Conservation (phyloP, 1,140 invertebrate genomes). For the Drosophila nasuta region DNA sequence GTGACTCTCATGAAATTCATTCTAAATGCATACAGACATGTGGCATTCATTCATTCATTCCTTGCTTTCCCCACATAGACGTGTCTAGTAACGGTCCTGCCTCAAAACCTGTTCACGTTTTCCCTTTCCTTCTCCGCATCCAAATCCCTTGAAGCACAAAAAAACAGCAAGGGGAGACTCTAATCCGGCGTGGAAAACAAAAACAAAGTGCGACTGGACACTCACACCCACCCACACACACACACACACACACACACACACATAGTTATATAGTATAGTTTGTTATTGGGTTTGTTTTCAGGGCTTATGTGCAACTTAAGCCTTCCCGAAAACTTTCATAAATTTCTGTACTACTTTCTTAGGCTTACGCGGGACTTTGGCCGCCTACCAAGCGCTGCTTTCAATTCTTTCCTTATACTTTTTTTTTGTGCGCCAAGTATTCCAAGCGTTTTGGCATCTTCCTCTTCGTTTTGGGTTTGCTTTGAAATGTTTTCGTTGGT, state of each 20-base stretch:
- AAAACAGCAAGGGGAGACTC: slow-evolving; percentile 35
- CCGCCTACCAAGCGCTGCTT: slow-evolving; percentile 34
- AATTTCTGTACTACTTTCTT: slow-evolving; percentile 59
- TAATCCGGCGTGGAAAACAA: slow-evolving; percentile 57
- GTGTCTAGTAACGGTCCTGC: slow-evolving; percentile 22
- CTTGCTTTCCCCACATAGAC: slow-evolving; percentile 24
- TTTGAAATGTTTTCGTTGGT: slow-evolving; percentile 49
- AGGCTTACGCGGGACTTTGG: slow-evolving; percentile 60
- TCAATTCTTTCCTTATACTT: slow-evolving; percentile 29
- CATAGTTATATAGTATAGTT: background rate
- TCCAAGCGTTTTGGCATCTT: slow-evolving; percentile 58
- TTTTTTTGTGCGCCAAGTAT: slow-evolving; percentile 51
- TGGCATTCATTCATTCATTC: slow-evolving; percentile 40
- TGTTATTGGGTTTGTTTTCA: slow-evolving; percentile 74
- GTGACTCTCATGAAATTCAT: slow-evolving; percentile 65
- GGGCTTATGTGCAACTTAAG: slow-evolving; percentile 74
- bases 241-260: slow-evolving; percentile 7
- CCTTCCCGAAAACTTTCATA: slow-evolving; percentile 67
- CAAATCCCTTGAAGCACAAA: slow-evolving; percentile 58
- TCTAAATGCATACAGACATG: slow-evolving; percentile 72
- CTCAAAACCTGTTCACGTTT: slow-evolving; percentile 28
- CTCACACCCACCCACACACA: slow-evolving; percentile 8
- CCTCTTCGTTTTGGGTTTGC: slow-evolving; percentile 8
- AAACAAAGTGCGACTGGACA: slow-evolving; percentile 50
- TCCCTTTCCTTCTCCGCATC: slow-evolving; percentile 4